A percentile compares a stretch with the other conserved stretches of the same genome.
phyloP scores from a whole-genome alignment of 2,113 vertebrate species.

The Hemibagrus wyckioides region DNA sequence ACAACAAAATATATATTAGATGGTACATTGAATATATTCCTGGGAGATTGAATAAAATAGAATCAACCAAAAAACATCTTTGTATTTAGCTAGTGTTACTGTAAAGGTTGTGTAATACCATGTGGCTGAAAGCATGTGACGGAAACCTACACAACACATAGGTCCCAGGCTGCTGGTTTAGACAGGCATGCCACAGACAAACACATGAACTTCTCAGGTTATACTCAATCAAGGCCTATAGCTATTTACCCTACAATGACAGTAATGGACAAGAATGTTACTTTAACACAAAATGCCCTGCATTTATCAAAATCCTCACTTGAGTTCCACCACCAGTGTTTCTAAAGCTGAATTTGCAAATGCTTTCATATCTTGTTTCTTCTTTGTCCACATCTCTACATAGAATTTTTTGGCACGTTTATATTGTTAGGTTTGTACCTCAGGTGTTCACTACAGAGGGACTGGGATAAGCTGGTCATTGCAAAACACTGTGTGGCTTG shows the following conservation, averaged over 20 bases:
- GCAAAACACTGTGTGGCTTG: not conserved
- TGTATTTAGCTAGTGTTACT: not conserved
- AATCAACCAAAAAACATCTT: not conserved
- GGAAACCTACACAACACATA: not conserved
- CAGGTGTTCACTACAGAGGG: not conserved
- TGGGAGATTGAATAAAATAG: not conserved
- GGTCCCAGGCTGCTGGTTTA: no score
- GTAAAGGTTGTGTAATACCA: not conserved
- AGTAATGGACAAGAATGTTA: not conserved
- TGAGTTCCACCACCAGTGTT: not conserved
- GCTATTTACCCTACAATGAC: not conserved
- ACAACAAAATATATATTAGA: not conserved
- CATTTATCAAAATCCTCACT: not conserved
- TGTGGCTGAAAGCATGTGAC: not conserved
- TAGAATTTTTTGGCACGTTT: not conserved
- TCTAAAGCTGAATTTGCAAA: not conserved
- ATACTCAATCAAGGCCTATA: not conserved
- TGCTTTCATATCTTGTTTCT: not conserved
- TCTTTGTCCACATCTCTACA: not conserved
- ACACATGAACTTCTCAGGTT: not conserved
- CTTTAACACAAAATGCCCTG: not conserved
- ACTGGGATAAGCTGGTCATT: not conserved
- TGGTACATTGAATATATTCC: not conserved
- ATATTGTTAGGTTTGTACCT: not conserved
- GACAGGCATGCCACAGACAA: not conserved